Evolutionary conservation across 2,888 invertebrate species (phyloP), one percentile per base, ranked within the genome.

Genomic region (Cephus nigrinus): DNA sequence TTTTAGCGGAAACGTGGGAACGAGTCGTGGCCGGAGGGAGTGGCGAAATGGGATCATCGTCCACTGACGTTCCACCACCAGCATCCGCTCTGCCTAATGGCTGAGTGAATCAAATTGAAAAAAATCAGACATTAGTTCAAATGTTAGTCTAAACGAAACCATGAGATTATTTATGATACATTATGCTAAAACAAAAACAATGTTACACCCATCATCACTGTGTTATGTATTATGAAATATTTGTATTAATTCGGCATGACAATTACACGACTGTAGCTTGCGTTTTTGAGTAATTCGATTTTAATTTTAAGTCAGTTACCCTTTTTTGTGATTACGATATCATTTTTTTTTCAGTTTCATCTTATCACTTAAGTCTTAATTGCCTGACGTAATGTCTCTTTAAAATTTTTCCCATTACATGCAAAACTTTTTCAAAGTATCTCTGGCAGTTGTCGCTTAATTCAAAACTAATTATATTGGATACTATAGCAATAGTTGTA

Each of bases 51-150:
- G 85, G 86, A 84, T 81, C 82, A 84, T 90, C 82, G 84, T 90
- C 90, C 88, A 87, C 87, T 85, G 88, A 86, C 78, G 89, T 87
- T 81, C 90, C 90, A 81, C 83, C 81, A 80, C 90, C 90, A 81
- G 83, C 81, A 80, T 86, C 88, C 83, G 87, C 85, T 85, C 86
- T 88, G 80, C 82, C 81, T 84, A 86, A 84, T 78, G 84, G 86
- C 89, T 90, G 84, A 80, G 80, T 86, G 82, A 86, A 86, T 85
- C 83, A 87, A 82, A 88, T 80, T 77, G 82, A 86, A 73, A 75
- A 82, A 83, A 82, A 84, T 76, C 79, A 72, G 78, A 81, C 68
- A 78, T 83, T 81, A 79, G 81, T 83, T 30, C 75, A 69, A 69
- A 68, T 75, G 76, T 74, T 79, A 76, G 72, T 79, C 30, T 15